Evolutionary conservation across 2,797 vertebrate species (phyloP).

Genomic region (Rousettus madagascariensis): DNA sequence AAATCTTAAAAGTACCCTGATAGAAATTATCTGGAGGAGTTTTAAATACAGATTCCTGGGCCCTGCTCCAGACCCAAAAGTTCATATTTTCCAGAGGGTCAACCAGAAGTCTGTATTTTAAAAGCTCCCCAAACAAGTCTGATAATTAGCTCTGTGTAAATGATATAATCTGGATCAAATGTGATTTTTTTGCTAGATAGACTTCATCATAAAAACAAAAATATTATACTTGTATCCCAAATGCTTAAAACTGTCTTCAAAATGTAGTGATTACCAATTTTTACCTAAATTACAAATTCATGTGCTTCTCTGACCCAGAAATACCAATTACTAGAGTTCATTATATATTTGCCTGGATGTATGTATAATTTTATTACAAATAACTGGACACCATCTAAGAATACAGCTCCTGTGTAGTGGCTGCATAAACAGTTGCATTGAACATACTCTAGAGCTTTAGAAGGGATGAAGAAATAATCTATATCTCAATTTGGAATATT

Average conservation of each 20-base stretch:
- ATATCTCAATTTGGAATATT: neutral
- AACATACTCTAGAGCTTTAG: neutral
- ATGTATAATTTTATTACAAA: neutral
- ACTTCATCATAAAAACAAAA: neutral
- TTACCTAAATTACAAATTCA: neutral
- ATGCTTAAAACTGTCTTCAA: neutral
- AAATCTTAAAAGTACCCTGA: neutral
- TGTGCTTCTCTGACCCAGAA: neutral
- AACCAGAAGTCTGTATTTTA: neutral
- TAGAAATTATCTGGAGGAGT: neutral
- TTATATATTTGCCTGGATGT: neutral
- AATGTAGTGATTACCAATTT: neutral
- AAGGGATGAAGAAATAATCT: neutral
- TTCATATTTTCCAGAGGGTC: neutral
- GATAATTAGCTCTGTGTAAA: neutral
- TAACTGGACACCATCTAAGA: neutral
- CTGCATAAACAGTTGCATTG: neutral
- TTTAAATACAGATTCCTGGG: neutral
- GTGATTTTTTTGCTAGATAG: neutral
- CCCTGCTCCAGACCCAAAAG: neutral
- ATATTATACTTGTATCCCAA: neutral
- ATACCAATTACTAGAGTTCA: neutral
- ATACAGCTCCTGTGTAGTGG: neutral
- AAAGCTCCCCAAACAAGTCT: neutral
- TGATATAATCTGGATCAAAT: neutral